A percentile compares a stretch with the other conserved stretches of the same genome.
Evolutionary conservation across 2,113 vertebrate species (phyloP).

Genomic region (cattle (Bos taurus)): ARS-UCD2.0 NC_037337.1:61145001-61145500

Average conservation of each 20-base stretch:
- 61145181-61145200: slow-evolving; percentile 29
- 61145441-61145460: slow-evolving; percentile 42
- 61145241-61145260: slow-evolving; percentile 10
- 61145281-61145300: slow-evolving; percentile 17
- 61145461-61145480: slow-evolving; percentile 17
- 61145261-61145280: slow-evolving; percentile 12
- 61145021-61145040: neutral
- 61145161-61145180: neutral
- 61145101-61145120: neutral
- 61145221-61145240: slow-evolving; percentile 37
- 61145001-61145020: neutral
- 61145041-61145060: neutral
- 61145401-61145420: slow-evolving; percentile 44
- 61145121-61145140: neutral
- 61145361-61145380: slow-evolving; percentile 68
- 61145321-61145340: slow-evolving; percentile 40
- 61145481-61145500: neutral
- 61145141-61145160: neutral
- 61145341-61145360: slow-evolving; percentile 62
- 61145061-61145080: neutral
- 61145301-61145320: slow-evolving; percentile 62
- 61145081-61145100: neutral
- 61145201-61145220: slow-evolving; percentile 25
- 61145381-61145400: slow-evolving; percentile 66
- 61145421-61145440: slow-evolving; percentile 1